Conservation (phyloP, 2,113 vertebrate genomes). For the Atlantisia rogersi region DNA sequence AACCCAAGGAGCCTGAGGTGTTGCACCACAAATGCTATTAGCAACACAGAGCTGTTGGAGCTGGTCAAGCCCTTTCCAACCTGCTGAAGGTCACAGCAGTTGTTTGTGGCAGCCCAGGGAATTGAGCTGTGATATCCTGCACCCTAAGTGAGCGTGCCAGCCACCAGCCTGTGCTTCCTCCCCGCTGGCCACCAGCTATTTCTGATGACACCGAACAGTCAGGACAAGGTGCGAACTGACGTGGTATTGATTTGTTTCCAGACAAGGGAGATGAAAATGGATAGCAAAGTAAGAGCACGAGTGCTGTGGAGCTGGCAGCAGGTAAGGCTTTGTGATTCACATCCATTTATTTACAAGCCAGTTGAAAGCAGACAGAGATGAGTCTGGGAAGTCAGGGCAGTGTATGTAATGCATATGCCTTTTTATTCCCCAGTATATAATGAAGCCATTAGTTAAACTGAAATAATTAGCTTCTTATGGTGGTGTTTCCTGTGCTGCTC, state of each 20-base stretch:
- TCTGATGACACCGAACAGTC: neutral
- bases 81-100: neutral
- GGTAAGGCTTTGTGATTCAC: neutral
- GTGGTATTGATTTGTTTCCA: neutral
- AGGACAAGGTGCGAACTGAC: neutral
- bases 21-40: neutral
- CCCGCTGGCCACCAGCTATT: rapidly evolving
- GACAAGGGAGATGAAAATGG: neutral
- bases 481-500: neutral
- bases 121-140: rapidly evolving
- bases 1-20: neutral
- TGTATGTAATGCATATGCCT: neutral
- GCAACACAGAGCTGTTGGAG: neutral
- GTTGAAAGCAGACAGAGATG: neutral
- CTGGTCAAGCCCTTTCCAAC: neutral
- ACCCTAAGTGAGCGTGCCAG: rapidly evolving
- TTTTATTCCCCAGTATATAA: neutral
- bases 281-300: neutral
- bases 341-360: neutral
- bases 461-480: neutral
- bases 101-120: neutral
- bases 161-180: neutral
- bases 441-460: neutral
- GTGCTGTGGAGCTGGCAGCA: neutral
- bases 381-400: neutral